Percentiles rank a stretch among this genome's conserved stretches.
Conservation (phyloP, 64 coral and sea anemone genomes). For the Anthopleura sola region DNA sequence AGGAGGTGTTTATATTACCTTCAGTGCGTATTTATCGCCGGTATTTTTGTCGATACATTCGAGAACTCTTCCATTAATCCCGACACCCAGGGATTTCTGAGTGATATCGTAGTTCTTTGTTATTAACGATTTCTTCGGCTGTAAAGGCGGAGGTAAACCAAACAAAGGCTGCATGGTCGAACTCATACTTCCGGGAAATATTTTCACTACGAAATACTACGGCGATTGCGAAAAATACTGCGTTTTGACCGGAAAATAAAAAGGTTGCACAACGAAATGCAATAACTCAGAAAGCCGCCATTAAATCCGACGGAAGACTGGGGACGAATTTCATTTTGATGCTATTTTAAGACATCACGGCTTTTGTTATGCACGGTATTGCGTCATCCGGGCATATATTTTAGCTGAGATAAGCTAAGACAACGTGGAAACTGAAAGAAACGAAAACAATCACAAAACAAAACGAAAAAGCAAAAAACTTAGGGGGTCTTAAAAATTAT, state of each 20-base stretch:
- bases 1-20: conserved; percentile 50
- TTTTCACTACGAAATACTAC: not conserved
- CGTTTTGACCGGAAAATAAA: not conserved
- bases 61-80: conserved; percentile 95
- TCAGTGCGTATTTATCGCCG: conserved; percentile 71
- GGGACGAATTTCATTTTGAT: not conserved
- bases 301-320: not conserved
- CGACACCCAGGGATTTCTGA: conserved; percentile 81
- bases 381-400: not conserved
- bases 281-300: not conserved
- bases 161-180: conserved; percentile 36
- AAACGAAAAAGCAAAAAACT: not conserved
- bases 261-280: not conserved
- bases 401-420: conserved; percentile 8
- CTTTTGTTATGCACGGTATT: not conserved
- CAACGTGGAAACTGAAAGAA: not conserved
- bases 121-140: conserved; percentile 66
- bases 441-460: not conserved
- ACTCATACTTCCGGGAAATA: conserved; percentile 37
- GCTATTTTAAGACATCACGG: conserved; percentile 15
- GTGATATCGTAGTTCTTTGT: conserved; percentile 75
- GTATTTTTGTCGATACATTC: conserved; percentile 92
- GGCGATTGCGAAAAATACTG: not conserved
- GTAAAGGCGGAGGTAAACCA: conserved; percentile 52
- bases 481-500: too few relatives aligned